Base-by-base conservation (phyloP, 1,140 invertebrate species). In the Stratiolaelaps scimitus region DNA sequence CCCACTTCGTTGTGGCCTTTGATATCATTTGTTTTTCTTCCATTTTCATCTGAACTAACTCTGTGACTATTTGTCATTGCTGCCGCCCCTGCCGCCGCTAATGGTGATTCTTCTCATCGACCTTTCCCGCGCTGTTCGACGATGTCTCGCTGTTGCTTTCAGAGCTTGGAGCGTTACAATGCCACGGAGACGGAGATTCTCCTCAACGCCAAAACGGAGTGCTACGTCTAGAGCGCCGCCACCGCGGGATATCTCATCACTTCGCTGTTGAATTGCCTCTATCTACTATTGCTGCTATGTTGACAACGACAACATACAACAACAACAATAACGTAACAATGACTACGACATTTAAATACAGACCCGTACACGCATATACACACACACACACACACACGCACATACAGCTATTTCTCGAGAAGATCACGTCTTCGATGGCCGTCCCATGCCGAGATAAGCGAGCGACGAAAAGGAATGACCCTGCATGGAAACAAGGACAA, bases 141-240 rank as follows among this genome's bases (percentile, higher is more conserved):
- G n/a, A 34, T 60, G 15, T 17, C 10, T 10, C 26, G 26, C 26
- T 60, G 47, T 15, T 29, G 34, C 23, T 60, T 60, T 20, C 53
- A 60, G 53, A 60, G 53, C 20, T 15, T 60, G 53, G 53, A 60
- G 34, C 53, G 53, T 13, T 60, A 60, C 53, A 60, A 60, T 23
- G 53, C 53, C 23, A 60, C 53, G 34, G 53, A 60, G 10, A 60
- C 53, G 15, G 53, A 60, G 34, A 60, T 60, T 10, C 53, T 60
- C 20, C 53, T 60, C 53, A 60, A 60, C 34, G 53, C 53, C 34
- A 60, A 60, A 10, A 60, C 26, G 34, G 53, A 60, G 26, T 60
- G 53, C 53, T 60, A 60, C 53, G 53, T 60, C 20, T 60, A 60
- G 53, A 20, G 34, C 5, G 4, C 7, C 15, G 4, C 4, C 4